These are phyloP conservation scores for Maconellicoccus hirsutus DNA, from an alignment of 1,140 invertebrate species.

Conservation along the genomic window DNA sequence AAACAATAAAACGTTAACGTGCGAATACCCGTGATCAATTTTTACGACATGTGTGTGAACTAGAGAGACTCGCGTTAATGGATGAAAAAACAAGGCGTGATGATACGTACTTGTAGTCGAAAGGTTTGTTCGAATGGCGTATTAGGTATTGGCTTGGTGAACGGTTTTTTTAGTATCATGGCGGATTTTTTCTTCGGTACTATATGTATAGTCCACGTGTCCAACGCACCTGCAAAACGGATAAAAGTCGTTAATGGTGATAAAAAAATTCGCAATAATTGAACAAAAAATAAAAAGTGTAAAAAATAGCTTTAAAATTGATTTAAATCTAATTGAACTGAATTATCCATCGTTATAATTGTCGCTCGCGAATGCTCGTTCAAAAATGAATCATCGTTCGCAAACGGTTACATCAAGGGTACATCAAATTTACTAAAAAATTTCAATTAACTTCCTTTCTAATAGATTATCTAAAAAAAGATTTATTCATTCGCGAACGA, in stretches of 20 bases:
- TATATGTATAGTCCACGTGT: slow-evolving; percentile 43
- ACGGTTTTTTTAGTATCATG: slow-evolving; percentile 29
- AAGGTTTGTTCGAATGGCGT: slow-evolving; percentile 60
- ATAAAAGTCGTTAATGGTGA: slow-evolving; percentile 23
- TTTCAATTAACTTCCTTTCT: too few species aligned
- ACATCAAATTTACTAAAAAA: too few species aligned
- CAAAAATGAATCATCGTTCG: too few species aligned
- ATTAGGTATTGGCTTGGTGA: slow-evolving; percentile 38
- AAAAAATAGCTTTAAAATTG: background rate
- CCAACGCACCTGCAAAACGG: slow-evolving; percentile 37
- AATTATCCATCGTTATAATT: background rate
- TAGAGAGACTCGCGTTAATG: too few species aligned
- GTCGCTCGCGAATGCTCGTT: too few species aligned
- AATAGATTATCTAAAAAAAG: too few species aligned
- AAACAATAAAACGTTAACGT: background rate
- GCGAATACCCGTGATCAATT: too few species aligned
- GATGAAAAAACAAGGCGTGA: background rate
- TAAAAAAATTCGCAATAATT: slow-evolving; percentile 23
- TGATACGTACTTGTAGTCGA: slow-evolving; percentile 44
- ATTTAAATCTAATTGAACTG: background rate
- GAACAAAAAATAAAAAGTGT: background rate
- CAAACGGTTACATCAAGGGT: too few species aligned
- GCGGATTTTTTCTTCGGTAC: slow-evolving; percentile 40
- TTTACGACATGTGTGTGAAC: too few species aligned
- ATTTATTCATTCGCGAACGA: too few species aligned